These are phyloP conservation scores for Steinernema carpocapsae DNA, from an alignment of 2,888 invertebrate species.

Conservation along the genomic window DNA sequence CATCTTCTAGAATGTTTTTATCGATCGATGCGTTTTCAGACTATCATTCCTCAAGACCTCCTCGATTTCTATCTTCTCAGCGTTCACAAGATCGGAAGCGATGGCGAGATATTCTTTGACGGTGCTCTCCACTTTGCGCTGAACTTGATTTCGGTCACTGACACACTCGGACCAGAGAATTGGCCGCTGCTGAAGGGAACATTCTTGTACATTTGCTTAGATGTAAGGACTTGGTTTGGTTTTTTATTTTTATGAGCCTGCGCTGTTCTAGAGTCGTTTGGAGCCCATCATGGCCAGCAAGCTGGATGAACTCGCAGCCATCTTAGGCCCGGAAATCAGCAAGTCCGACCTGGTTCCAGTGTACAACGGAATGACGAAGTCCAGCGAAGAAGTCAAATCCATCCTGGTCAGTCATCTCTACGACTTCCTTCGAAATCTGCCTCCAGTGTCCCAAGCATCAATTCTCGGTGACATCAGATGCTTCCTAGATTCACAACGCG, in stretches of 20 bases:
- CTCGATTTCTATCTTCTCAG: constrained; percentile 75
- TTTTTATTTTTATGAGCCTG: no score
- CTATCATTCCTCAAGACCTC: constrained; percentile 71
- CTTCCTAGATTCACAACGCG: constrained; percentile 8
- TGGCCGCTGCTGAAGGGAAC: constrained; percentile 78
- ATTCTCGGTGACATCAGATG: constrained; percentile 10
- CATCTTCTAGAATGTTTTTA: constrained; percentile 12
- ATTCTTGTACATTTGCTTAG: constrained; percentile 70
- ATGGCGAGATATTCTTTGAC: constrained; percentile 18
- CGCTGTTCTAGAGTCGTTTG: constrained; percentile 80
- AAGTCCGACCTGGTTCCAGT: constrained; percentile 78
- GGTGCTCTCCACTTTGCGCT: constrained; percentile 75
- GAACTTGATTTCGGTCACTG: constrained; percentile 80
- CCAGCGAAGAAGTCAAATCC: constrained; percentile 8
- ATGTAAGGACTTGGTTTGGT: constrained; percentile 29
- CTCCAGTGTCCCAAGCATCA: neutral
- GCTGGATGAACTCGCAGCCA: constrained; percentile 78
- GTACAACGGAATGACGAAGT: constrained; percentile 78
- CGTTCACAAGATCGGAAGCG: constrained; percentile 26
- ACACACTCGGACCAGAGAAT: constrained; percentile 78
- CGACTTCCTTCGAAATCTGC: constrained; percentile 72
- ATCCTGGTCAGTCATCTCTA: constrained; percentile 73
- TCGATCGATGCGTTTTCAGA: constrained; percentile 17
- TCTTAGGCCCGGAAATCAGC: constrained; percentile 77
- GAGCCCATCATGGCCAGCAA: constrained; percentile 79